Evolutionary conservation across 2,797 vertebrate species (phyloP).

Genomic region (Lepilemur septentrionalis): DNA sequence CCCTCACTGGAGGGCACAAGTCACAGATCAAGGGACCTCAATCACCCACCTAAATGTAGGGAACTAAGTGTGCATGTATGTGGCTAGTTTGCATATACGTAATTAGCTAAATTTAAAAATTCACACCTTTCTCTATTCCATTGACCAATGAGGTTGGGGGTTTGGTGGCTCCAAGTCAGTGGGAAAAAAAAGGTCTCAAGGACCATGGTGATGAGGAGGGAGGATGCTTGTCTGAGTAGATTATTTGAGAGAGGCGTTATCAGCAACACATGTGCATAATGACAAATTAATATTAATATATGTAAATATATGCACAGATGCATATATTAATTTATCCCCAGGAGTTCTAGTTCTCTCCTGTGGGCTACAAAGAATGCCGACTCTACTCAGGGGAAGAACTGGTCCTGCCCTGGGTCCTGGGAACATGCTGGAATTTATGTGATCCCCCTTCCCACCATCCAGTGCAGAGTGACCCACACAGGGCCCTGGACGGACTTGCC

Average conservation of each 20-base stretch:
- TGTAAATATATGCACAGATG: neutral
- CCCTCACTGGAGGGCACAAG: neutral
- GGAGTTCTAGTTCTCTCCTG: neutral
- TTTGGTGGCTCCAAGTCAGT: neutral
- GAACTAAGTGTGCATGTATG: neutral
- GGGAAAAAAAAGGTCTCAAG: neutral
- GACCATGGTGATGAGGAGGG: neutral
- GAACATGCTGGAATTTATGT: neutral
- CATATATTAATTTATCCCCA: neutral
- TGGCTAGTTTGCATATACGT: neutral
- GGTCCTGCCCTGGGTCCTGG: neutral
- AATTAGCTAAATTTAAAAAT: neutral
- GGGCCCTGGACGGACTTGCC: constrained; percentile 82
- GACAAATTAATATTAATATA: neutral
- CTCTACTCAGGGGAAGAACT: neutral
- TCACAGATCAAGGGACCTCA: neutral
- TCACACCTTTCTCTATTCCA: neutral
- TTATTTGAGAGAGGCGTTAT: neutral
- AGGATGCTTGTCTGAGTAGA: neutral
- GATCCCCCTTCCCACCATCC: neutral
- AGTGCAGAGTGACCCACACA: neutral
- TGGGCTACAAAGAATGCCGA: neutral
- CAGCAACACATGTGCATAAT: neutral
- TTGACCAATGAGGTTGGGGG: neutral
- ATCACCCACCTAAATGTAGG: neutral